These are phyloP conservation scores for Shargacucullia verbasci DNA, from an alignment of 2,888 invertebrate genomes.

Conservation along the genomic window DNA sequence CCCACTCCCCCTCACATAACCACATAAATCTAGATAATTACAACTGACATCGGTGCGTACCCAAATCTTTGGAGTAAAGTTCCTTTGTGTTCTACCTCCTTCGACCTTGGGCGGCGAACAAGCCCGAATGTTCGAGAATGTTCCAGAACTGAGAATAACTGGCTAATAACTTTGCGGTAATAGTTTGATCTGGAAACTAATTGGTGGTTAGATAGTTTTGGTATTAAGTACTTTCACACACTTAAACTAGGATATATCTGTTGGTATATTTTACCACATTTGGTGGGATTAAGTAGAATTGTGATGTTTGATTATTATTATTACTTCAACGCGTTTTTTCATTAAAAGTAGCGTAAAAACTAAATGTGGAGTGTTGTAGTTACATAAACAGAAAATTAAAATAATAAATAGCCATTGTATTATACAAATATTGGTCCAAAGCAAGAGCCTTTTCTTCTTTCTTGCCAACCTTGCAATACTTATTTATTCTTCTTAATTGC, in stretches of 20 bases:
- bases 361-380: no score
- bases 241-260: not conserved
- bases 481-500: no score
- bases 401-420: no score
- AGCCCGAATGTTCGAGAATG: slow-evolving; percentile 8
- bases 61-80: slow-evolving; percentile 12
- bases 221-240: slow-evolving; percentile 4
- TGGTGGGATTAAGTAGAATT: no score
- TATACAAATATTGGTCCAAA: no score
- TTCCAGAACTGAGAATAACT: not conserved
- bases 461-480: no score
- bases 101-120: slow-evolving; percentile 4
- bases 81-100: slow-evolving; percentile 3
- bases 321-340: no score
- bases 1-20: not conserved
- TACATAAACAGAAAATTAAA: no score
- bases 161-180: slow-evolving; percentile 12
- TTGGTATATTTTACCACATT: not conserved
- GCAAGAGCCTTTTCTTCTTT: no score
- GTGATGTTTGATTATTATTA: no score
- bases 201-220: slow-evolving; percentile 16
- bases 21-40: slow-evolving; percentile 14
- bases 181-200: slow-evolving; percentile 25
- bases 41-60: slow-evolving; percentile 9
- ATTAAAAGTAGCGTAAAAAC: no score